Percentiles rank a stretch among this genome's conserved stretches.
phyloP scores from a whole-genome alignment of 1,140 invertebrate species.

The Potamilus streckersoni region DNA sequence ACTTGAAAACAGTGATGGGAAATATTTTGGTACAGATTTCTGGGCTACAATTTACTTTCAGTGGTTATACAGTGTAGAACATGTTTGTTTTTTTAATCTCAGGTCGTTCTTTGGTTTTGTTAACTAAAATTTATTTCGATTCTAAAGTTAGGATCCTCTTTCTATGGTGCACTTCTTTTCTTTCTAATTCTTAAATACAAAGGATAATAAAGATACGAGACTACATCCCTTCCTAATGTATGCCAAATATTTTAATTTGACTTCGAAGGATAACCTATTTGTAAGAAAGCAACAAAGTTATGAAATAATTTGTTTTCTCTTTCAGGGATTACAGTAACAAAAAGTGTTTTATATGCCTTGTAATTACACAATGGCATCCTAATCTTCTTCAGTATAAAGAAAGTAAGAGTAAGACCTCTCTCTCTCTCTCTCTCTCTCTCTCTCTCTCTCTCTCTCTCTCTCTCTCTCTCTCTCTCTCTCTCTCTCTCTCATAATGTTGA shows the following conservation, averaged over 20 bases:
- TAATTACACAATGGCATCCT: conserved; percentile 91
- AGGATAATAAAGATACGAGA: not conserved
- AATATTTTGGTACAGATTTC: too few species aligned
- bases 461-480: conserved; percentile 8
- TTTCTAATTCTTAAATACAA: not conserved
- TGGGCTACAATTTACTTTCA: too few species aligned
- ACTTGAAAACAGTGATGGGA: too few species aligned
- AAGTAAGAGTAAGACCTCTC: conserved; percentile 78
- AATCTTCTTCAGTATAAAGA: conserved; percentile 97
- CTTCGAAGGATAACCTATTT: not conserved
- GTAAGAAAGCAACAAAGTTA: not conserved
- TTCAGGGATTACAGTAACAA: conserved; percentile 38
- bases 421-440: conserved; percentile 24
- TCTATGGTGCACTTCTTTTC: not conserved
- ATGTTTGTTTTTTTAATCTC: too few species aligned
- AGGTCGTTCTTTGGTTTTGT: too few species aligned
- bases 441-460: conserved; percentile 25
- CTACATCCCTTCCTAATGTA: not conserved
- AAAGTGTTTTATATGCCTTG: conserved; percentile 76
- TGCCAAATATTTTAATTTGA: not conserved
- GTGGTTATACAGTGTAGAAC: too few species aligned
- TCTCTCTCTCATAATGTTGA: not conserved
- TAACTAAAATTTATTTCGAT: too few species aligned
- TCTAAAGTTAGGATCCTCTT: too few species aligned
- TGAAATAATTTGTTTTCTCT: conserved; percentile 1